Base-by-base conservation (phyloP, 2,888 invertebrate genomes). In the Idaea dimidiata region DNA sequence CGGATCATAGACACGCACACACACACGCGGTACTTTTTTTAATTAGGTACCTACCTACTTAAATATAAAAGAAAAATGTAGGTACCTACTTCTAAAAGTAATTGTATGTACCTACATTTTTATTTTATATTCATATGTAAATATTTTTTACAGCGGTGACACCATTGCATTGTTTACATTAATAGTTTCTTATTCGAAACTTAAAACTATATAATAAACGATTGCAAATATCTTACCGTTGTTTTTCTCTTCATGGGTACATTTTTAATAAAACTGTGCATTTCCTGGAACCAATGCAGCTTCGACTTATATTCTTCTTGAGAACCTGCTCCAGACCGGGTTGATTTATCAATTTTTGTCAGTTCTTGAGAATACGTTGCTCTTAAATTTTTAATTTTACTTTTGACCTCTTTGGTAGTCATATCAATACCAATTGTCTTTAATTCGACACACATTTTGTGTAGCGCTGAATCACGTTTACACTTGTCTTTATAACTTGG, bases 211-310 rank as follows among this genome's bases (percentile, higher is more conserved):
- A 32, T 32, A 32, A 32, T 32, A 32, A 32, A 32, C 32, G 32
- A 32, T 32, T 32, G 32, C 32, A 63, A 63, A 63, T 63, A 63
- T 58, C 63, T 63, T 58, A 63, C 60, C 63, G 63, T 55, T 55
- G 63, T 60, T 63, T 63, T 63, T 60, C 63, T 63, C 60, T 63
- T 63, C 62, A 63, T 63, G 54, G 59, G 62, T 54, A 63, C 62
- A 53, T 63, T 63, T 63, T 63, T 63, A 43, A 63, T 63, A 58
- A 63, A 63, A 63, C 55, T 63, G 55, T 63, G 63, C 63, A 63
- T 63, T 63, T 63, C 63, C 63, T 63, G 54, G 55, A 63, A 63
- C 60, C 63, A 63, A 63, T 55, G 58, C 54, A 63, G 54, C 55
- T 63, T 63, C 55, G 63, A 55, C 63, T 63, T 63, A 63, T 63